A percentile compares a stretch with the other conserved stretches of the same genome.
Conservation (phyloP, 2,888 invertebrate species). For the Cataglyphis altisquamis region DNA sequence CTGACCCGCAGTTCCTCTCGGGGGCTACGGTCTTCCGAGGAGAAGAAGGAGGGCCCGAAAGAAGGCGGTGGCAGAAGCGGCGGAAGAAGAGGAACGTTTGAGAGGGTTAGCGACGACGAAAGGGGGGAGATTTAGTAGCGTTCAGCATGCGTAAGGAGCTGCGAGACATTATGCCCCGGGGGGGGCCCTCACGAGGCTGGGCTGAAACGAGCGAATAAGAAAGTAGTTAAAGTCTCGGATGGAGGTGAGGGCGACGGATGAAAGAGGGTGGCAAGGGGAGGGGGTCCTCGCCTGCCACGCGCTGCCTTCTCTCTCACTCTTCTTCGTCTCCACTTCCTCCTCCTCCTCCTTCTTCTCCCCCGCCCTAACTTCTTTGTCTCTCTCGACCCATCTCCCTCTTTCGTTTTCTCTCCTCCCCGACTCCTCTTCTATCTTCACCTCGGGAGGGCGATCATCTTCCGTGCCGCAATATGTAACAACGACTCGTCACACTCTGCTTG, state of each 20-base stretch:
- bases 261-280: constrained; percentile 9
- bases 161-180: constrained; percentile 69
- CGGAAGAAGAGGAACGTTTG: constrained; percentile 50
- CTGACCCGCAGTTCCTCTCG: constrained; percentile 85
- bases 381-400: constrained; percentile 14
- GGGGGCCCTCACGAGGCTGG: constrained; percentile 65
- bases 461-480: constrained; percentile 82
- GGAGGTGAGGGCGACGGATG: constrained; percentile 53
- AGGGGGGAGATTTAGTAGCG: constrained; percentile 67
- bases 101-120: constrained; percentile 46
- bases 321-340: constrained; percentile 48
- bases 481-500: constrained; percentile 85
- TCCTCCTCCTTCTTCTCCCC: neutral
- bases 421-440: constrained; percentile 14
- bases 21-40: constrained; percentile 79
- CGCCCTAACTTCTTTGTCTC: constrained; percentile 19
- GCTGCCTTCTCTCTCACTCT: constrained; percentile 75
- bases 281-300: constrained; percentile 80
- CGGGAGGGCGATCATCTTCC: constrained; percentile 68
- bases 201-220: constrained; percentile 79
- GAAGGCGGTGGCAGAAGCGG: constrained; percentile 43
- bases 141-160: constrained; percentile 83
- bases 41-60: constrained; percentile 48
- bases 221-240: constrained; percentile 74
- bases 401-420: constrained; percentile 23